Percentiles rank a stretch among this genome's conserved stretches.
Conservation (phyloP, 1,140 invertebrate genomes). For the Pentalonia nigronervosa region DNA sequence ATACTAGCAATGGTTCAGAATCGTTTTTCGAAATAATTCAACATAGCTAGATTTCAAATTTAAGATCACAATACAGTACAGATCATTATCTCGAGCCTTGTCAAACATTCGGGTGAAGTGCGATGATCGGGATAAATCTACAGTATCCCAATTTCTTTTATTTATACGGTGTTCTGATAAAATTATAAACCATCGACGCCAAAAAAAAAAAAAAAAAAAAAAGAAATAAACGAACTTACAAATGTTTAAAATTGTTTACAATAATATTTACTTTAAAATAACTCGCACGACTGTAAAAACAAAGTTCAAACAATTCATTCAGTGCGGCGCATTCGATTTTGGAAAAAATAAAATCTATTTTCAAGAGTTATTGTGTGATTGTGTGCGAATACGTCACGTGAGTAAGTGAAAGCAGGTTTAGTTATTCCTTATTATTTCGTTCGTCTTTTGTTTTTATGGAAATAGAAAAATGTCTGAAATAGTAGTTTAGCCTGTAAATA, state of each 20-base stretch:
- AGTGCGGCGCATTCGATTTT: background rate
- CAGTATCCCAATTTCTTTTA: background rate
- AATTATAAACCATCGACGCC: background rate
- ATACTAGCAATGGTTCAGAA: background rate
- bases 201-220: background rate
- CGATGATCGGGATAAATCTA: background rate
- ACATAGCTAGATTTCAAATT: background rate
- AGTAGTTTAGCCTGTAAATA: background rate
- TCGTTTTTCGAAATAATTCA: background rate
- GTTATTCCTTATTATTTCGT: background rate
- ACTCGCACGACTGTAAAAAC: background rate
- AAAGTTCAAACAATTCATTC: background rate
- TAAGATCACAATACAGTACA: background rate
- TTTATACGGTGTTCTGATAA: background rate
- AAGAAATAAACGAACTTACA: background rate
- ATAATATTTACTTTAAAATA: slow-evolving; percentile 1
- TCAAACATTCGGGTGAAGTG: background rate
- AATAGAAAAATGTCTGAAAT: background rate
- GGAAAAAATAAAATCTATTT: background rate
- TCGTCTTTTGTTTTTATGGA: background rate
- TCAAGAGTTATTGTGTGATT: background rate
- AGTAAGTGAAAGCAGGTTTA: background rate
- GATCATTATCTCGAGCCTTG: background rate
- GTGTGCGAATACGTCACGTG: background rate
- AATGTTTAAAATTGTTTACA: background rate